These are phyloP conservation scores for Ectemnius cavifrons DNA, from an alignment of 2,888 invertebrate genomes.

Conservation along the genomic window DNA sequence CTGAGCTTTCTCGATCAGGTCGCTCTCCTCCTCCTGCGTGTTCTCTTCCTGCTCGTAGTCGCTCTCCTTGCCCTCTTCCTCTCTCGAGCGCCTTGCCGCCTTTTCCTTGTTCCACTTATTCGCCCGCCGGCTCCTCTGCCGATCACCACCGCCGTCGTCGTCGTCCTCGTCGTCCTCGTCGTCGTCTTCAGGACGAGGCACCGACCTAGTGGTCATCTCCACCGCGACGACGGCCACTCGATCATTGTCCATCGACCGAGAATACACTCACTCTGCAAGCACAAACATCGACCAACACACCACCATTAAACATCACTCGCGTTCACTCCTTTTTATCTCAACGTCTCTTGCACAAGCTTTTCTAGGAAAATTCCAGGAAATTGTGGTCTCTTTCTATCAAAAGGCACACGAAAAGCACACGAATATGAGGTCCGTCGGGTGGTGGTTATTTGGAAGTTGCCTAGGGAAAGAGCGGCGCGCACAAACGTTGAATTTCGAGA, in stretches of 20 bases:
- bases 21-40: slow-evolving; percentile 14
- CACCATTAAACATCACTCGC: too few species aligned
- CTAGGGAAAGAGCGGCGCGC: too few species aligned
- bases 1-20: slow-evolving; percentile 26
- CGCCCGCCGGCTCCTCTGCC: slow-evolving; percentile 43
- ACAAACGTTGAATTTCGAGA: too few species aligned
- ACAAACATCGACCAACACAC: background rate
- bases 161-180: slow-evolving; percentile 68
- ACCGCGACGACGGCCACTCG: slow-evolving; percentile 62
- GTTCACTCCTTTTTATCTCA: too few species aligned
- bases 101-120: slow-evolving; percentile 39
- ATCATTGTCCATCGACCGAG: slow-evolving; percentile 49
- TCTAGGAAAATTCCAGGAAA: too few species aligned
- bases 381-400: too few species aligned
- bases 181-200: slow-evolving; percentile 69
- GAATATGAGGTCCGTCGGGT: too few species aligned
- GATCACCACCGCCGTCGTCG: slow-evolving; percentile 67
- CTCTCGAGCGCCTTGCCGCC: slow-evolving; percentile 31
- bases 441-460: too few species aligned
- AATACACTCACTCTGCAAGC: slow-evolving; percentile 2
- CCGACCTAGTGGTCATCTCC: slow-evolving; percentile 70
- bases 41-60: slow-evolving; percentile 8
- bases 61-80: slow-evolving; percentile 29
- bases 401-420: too few species aligned
- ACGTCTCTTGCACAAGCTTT: too few species aligned